These are phyloP conservation scores for Phlogophora meticulosa DNA, from an alignment of 2,888 invertebrate species.

Conservation along the genomic window DNA sequence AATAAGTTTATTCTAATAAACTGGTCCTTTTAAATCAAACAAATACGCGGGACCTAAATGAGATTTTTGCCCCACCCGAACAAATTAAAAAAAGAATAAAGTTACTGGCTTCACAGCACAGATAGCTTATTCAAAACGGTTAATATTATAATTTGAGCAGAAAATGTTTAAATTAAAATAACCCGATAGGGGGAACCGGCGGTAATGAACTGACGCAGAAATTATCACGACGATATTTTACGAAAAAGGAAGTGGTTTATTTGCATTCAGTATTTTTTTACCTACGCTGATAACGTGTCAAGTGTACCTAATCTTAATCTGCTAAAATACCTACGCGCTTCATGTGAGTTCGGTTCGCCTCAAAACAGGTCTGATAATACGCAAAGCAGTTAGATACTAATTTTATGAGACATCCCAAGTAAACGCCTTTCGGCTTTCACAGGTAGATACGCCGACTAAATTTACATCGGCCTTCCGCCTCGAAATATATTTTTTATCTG, in stretches of 20 bases:
- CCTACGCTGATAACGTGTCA: constrained; percentile 83
- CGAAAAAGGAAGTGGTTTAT: constrained; percentile 65
- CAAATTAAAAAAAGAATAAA: constrained; percentile 60
- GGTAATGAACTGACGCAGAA: constrained; percentile 59
- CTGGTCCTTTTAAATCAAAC: constrained; percentile 43
- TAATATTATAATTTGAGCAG: constrained; percentile 71
- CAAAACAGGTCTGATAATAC: constrained; percentile 85
- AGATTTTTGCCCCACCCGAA: constrained; percentile 41
- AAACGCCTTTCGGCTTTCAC: constrained; percentile 82
- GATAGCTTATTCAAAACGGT: constrained; percentile 72
- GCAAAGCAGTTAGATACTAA: constrained; percentile 85
- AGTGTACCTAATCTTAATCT: constrained; percentile 80
- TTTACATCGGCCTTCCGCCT: constrained; percentile 75
- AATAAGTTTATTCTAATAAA: constrained; percentile 46
- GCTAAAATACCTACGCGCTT: constrained; percentile 79
- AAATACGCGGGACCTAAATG: constrained; percentile 26
- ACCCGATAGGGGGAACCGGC: constrained; percentile 66
- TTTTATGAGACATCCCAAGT: constrained; percentile 86
- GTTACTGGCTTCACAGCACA: constrained; percentile 57
- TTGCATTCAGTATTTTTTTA: constrained; percentile 72
- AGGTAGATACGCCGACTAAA: constrained; percentile 73
- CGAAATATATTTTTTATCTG: constrained; percentile 65
- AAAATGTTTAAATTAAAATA: constrained; percentile 73
- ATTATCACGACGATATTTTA: constrained; percentile 60
- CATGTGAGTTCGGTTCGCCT: constrained; percentile 79